Conservation (phyloP, 2,888 invertebrate species). For the Thecophora atra region DNA sequence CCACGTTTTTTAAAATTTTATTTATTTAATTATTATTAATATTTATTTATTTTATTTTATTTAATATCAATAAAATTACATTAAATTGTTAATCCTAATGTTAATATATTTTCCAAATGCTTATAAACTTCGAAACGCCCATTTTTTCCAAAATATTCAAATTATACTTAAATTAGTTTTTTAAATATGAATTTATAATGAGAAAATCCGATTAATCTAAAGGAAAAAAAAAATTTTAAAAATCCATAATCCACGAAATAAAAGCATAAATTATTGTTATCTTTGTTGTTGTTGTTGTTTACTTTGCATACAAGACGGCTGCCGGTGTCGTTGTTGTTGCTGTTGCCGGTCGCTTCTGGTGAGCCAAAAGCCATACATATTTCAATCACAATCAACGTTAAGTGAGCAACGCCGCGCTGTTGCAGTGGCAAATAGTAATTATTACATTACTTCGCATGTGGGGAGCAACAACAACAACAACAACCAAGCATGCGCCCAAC, state of each 20-base stretch:
- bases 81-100: too few relatives aligned
- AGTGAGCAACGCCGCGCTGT: conserved; percentile 21
- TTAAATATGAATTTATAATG: background rate
- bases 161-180: background rate
- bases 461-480: conserved; percentile 21
- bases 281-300: background rate
- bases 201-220: background rate
- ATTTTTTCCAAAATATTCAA: background rate
- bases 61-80: too few relatives aligned
- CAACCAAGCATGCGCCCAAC: conserved; percentile 14
- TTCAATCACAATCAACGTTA: conserved; percentile 33
- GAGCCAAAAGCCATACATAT: conserved; percentile 18
- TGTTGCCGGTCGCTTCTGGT: conserved; percentile 3
- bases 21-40: too few relatives aligned
- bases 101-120: background rate
- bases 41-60: too few relatives aligned
- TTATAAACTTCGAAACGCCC: background rate
- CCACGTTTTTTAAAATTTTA: too few relatives aligned
- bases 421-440: conserved; percentile 63
- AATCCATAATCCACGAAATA: too few relatives aligned
- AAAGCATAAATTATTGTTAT: background rate
- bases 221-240: background rate
- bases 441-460: conserved; percentile 55
- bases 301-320: background rate
- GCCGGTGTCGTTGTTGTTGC: background rate